These are phyloP conservation scores for Platypus cylindrus DNA, from an alignment of 2,888 invertebrate genomes.

Conservation along the genomic window DNA sequence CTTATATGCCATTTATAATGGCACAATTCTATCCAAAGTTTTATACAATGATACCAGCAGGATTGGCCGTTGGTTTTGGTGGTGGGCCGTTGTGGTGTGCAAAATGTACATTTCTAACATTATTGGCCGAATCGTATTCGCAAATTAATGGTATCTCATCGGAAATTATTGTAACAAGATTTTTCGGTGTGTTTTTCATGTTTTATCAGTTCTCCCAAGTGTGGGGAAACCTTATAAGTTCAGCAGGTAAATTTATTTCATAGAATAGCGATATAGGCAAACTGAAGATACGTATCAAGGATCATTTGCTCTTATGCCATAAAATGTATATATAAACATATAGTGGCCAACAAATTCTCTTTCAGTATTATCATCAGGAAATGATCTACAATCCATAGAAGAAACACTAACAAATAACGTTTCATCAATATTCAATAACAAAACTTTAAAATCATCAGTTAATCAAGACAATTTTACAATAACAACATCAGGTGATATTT, in stretches of 20 bases:
- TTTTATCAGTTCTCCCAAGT: conserved; percentile 94
- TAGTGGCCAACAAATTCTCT: too few species aligned
- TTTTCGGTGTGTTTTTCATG: conserved; percentile 94
- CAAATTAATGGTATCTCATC: conserved; percentile 52
- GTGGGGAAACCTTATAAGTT: conserved; percentile 86
- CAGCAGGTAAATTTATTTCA: conserved; percentile 45
- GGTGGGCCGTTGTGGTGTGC: conserved; percentile 94
- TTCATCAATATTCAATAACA: conserved; percentile 14
- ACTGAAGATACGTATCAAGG: too few species aligned
- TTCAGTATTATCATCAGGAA: conserved; percentile 22
- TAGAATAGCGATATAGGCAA: too few species aligned
- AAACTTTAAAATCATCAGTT: too few species aligned
- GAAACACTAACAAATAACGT: conserved; percentile 20
- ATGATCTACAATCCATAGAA: too few species aligned
- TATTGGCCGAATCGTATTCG: conserved; percentile 68
- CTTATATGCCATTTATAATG: conserved; percentile 85
- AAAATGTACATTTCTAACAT: conserved; percentile 86
- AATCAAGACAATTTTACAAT: too few species aligned
- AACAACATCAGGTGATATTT: conserved; percentile 34
- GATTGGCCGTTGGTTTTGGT: conserved; percentile 72
- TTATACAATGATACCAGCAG: conserved; percentile 71
- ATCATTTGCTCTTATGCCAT: too few species aligned
- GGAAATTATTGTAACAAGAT: conserved; percentile 74
- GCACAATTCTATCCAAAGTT: conserved; percentile 84
- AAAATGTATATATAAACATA: too few species aligned